A percentile compares a stretch with the other conserved stretches of the same genome.
Evolutionary conservation across 2,888 invertebrate species (phyloP).

Genomic region (Operophtera brumata): DNA sequence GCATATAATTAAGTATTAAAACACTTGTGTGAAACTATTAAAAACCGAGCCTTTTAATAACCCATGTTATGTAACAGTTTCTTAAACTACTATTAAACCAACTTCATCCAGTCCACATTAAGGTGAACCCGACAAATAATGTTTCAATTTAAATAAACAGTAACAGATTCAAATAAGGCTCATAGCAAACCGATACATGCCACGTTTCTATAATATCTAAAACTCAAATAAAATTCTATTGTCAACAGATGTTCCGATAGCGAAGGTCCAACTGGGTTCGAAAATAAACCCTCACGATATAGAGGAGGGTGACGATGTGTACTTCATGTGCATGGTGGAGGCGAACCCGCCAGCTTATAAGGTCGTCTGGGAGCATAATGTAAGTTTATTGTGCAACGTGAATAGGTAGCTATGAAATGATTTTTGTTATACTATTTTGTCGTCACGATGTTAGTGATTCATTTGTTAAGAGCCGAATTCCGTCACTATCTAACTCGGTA

Average conservation of each 20-base stretch:
- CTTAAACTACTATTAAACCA: too few species aligned
- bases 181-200: constrained; percentile 3
- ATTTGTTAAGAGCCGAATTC: too few species aligned
- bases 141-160: background rate
- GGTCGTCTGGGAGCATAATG: constrained; percentile 78
- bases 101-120: too few species aligned
- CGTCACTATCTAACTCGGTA: too few species aligned
- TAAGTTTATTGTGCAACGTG: constrained; percentile 48
- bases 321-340: constrained; percentile 72
- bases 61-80: too few species aligned
- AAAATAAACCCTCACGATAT: constrained; percentile 74
- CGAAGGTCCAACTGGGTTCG: constrained; percentile 53
- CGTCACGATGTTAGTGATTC: too few species aligned
- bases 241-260: constrained; percentile 66
- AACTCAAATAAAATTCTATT: constrained; percentile 12
- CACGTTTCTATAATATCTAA: constrained; percentile 6
- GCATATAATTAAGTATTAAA: too few species aligned
- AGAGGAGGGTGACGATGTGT: constrained; percentile 75
- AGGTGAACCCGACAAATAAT: too few species aligned
- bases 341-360: constrained; percentile 78
- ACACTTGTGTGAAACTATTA: too few species aligned
- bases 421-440: too few species aligned
- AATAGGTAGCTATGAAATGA: too few species aligned
- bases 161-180: constrained; percentile 4
- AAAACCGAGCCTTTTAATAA: too few species aligned